These are phyloP conservation scores for Adoxophyes honmai DNA, from an alignment of 1,140 invertebrate species.

Conservation along the genomic window DNA sequence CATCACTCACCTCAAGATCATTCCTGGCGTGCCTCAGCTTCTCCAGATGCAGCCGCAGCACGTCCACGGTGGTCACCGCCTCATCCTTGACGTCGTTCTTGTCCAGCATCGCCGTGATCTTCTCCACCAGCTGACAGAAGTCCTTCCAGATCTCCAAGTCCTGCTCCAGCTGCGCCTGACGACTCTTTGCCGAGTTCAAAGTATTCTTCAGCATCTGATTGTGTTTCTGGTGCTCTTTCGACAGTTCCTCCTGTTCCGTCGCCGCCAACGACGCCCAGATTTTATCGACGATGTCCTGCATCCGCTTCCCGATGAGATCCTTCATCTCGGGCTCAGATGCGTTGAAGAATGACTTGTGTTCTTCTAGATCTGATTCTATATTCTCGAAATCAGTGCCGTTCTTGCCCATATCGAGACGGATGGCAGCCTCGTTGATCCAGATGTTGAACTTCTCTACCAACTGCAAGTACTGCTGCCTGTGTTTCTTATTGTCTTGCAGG, in stretches of 20 bases:
- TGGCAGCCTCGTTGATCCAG: constrained; percentile 92
- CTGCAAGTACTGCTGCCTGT: constrained; percentile 84
- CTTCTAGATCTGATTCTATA: constrained; percentile 87
- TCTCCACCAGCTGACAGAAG: constrained; percentile 86
- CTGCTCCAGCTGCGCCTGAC: constrained; percentile 85
- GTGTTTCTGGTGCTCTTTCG: constrained; percentile 86
- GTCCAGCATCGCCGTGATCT: constrained; percentile 84
- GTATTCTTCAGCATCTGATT: constrained; percentile 89
- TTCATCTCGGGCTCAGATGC: constrained; percentile 84
- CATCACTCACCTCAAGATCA: constrained; percentile 84
- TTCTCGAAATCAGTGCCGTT: constrained; percentile 93
- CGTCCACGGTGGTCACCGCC: constrained; percentile 85
- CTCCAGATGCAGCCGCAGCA: constrained; percentile 87
- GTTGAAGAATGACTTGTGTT: constrained; percentile 91
- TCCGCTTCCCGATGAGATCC: constrained; percentile 87
- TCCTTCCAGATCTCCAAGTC: constrained; percentile 88
- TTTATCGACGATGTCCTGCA: constrained; percentile 89
- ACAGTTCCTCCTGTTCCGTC: constrained; percentile 88
- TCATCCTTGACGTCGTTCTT: constrained; percentile 86
- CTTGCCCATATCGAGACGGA: constrained; percentile 86
- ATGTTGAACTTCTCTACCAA: constrained; percentile 87
- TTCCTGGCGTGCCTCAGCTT: constrained; percentile 87
- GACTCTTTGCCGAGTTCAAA: constrained; percentile 87
- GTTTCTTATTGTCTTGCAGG: constrained; percentile 87
- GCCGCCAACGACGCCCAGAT: constrained; percentile 90